Percentiles rank a stretch among this genome's conserved stretches.
Conservation (phyloP, 2,888 invertebrate genomes). For the Zele albiditarsus region DNA sequence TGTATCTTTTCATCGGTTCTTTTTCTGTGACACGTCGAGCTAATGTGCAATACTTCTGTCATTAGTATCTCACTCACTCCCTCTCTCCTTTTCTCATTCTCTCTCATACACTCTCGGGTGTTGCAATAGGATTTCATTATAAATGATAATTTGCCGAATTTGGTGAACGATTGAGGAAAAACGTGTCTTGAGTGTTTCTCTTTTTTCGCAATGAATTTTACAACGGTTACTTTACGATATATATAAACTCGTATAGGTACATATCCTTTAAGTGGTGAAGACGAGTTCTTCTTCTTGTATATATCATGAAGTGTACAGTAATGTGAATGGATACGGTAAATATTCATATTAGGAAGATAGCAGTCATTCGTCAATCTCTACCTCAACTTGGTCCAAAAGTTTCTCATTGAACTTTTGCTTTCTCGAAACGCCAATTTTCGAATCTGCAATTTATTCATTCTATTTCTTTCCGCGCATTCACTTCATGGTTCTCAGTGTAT, state of each 20-base stretch:
- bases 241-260: neutral
- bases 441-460: neutral
- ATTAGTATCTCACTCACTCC: conserved; percentile 34
- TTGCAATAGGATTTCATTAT: conserved; percentile 53
- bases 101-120: conserved; percentile 21
- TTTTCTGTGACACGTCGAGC: neutral
- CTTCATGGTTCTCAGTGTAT: no score
- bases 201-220: conserved; percentile 39
- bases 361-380: neutral
- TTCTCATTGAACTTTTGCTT: neutral
- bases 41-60: conserved; percentile 23
- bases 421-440: neutral
- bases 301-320: conserved; percentile 6
- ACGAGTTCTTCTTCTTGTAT: conserved; percentile 33
- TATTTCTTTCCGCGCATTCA: neutral
- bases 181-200: conserved; percentile 32
- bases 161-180: conserved; percentile 51
- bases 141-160: conserved; percentile 54
- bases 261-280: conserved; percentile 38
- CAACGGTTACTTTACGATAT: conserved; percentile 8
- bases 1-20: neutral
- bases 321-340: neutral
- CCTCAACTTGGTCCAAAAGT: conserved; percentile 8
- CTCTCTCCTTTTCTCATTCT: conserved; percentile 41
- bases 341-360: neutral